Evolutionary conservation across 1,140 invertebrate species (phyloP), one percentile per base, ranked within the genome.

Genomic region (Magallana ariakensis): DNA sequence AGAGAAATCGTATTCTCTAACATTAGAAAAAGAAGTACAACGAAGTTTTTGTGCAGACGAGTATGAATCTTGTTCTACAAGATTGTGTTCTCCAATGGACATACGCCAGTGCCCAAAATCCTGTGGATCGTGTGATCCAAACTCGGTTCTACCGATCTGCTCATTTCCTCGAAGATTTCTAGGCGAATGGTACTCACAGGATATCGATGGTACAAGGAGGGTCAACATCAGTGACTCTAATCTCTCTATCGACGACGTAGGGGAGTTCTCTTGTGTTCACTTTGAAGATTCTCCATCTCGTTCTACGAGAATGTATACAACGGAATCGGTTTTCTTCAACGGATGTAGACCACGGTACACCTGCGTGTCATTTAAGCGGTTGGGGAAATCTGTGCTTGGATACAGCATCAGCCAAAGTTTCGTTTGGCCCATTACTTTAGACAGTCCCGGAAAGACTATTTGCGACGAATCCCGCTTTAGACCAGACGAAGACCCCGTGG

Each of bases 51-150:
- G 92, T 55, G 89, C 88, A 19, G 92, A 92, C 80, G 92, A 92
- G 80, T 92, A 92, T 83, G 57, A 85, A 9, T 84, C 90, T 55
- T 92, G 92, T 80, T 60, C 82, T 8, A 62, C 84, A 16, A 88
- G 88, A 33, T 53, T 75, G 13, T 92, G 92, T 80, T 89, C 86
- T 19, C 19, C 75, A 11, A 88, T 90, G 80, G 84, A 88, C 6
- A 85, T 86, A 33, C 81, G 90, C 7, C 89, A 92, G 83, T 92
- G 92, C 86, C 90, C 88, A 54, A 90, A 89, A 86, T 89, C 91
- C 1, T 92, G 92, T 62, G 58, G 83, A 58, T 70, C 85, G 46
- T 92, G 92, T 84, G 83, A 88, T 84, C 82, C 87, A 15, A 46
- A 75, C 0, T 85, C 84, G 0, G 84, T 85, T 0, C 85, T 88